phyloP scores from a whole-genome alignment of 2,797 vertebrate species.

The Pseudochirops cupreus region DNA sequence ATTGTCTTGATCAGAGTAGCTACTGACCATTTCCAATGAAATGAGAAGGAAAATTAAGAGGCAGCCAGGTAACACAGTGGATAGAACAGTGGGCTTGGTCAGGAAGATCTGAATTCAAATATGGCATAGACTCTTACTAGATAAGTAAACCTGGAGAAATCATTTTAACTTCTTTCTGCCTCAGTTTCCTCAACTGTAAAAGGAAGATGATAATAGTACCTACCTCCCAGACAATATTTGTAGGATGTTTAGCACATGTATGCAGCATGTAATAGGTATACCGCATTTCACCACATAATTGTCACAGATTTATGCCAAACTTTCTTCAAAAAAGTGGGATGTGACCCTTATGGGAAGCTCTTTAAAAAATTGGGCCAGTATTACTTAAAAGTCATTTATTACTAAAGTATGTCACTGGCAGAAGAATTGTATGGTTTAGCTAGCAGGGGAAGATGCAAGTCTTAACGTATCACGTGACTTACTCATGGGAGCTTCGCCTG shows the following conservation, averaged over 20 bases:
- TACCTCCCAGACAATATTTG: neutral
- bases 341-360: too few relatives aligned
- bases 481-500: too few relatives aligned
- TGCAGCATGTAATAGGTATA: neutral
- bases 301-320: too few relatives aligned
- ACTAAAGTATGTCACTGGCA: too few relatives aligned
- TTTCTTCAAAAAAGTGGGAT: too few relatives aligned
- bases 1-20: neutral
- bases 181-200: slow-evolving; percentile 3
- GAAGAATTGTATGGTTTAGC: too few relatives aligned
- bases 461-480: too few relatives aligned
- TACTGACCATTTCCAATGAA: neutral
- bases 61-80: neutral
- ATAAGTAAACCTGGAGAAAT: neutral
- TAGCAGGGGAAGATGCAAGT: too few relatives aligned
- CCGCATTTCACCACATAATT: too few relatives aligned
- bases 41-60: neutral
- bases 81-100: neutral
- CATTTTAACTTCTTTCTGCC: neutral
- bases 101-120: slow-evolving; percentile 3
- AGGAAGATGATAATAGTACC: neutral
- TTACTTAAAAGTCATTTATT: too few relatives aligned
- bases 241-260: neutral
- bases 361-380: too few relatives aligned
- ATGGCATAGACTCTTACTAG: neutral